Percentiles rank a stretch among this genome's conserved stretches.
Evolutionary conservation across 2,113 vertebrate genomes (phyloP).

Genomic region (Aplodontia rufa): DNA sequence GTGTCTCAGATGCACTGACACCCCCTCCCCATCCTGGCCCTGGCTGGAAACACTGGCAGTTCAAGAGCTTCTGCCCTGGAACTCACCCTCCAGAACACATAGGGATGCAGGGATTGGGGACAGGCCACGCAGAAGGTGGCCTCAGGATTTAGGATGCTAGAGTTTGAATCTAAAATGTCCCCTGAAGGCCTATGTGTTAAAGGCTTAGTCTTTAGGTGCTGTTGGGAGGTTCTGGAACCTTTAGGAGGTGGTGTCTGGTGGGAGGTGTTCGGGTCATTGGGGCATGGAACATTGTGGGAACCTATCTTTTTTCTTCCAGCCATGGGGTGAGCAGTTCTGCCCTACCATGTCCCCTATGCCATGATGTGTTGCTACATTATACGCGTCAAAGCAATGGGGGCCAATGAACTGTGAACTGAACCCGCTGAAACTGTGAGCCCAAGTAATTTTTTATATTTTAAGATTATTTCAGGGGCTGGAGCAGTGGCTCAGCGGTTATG

Average conservation of each 20-base stretch:
- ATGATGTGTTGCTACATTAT: background rate
- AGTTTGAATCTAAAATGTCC: background rate
- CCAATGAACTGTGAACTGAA: too few relatives aligned
- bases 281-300: background rate
- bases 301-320: background rate
- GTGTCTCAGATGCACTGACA: background rate
- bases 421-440: background rate
- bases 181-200: too few relatives aligned
- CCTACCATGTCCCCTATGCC: too few relatives aligned
- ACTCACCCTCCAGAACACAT: background rate
- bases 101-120: background rate
- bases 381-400: too few relatives aligned
- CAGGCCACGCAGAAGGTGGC: background rate
- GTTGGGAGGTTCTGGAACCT: background rate
- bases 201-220: background rate
- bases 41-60: background rate
- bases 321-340: too few relatives aligned
- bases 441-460: background rate
- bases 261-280: background rate
- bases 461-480: too few relatives aligned
- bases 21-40: background rate
- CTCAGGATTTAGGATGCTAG: background rate
- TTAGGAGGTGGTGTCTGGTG: too few relatives aligned
- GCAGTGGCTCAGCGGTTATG: too few relatives aligned
- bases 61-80: background rate